Conservation (phyloP, 2,113 vertebrate genomes). For the Chroicocephalus ridibundus region DNA sequence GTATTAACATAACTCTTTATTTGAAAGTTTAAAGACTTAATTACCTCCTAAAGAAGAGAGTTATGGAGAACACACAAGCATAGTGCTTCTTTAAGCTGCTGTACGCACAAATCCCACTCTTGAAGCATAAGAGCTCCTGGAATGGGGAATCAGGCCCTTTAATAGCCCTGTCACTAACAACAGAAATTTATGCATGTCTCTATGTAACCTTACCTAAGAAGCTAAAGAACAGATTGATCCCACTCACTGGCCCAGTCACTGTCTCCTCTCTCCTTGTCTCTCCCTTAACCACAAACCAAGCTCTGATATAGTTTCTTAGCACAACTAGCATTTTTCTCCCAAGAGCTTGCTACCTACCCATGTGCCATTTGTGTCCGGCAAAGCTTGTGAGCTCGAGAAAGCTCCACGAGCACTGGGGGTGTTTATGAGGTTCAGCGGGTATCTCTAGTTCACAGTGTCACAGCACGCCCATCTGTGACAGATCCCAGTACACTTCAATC, state of each 20-base stretch:
- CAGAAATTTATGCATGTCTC: background rate
- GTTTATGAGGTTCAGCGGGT: background rate
- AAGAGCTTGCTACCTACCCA: background rate
- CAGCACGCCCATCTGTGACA: background rate
- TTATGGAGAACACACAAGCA: background rate
- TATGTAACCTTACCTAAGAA: background rate
- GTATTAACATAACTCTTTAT: background rate
- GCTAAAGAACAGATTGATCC: background rate
- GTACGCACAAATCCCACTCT: background rate
- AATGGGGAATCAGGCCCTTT: background rate
- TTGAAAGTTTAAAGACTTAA: background rate
- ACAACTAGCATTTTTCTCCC: background rate
- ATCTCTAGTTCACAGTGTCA: background rate
- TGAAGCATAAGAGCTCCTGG: background rate
- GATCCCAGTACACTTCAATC: background rate
- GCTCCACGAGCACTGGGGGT: background rate
- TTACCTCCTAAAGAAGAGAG: background rate
- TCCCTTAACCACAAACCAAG: background rate
- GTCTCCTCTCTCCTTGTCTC: background rate
- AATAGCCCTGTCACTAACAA: background rate
- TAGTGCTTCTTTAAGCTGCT: background rate
- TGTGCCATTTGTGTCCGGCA: background rate
- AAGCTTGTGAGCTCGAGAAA: background rate
- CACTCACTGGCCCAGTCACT: background rate
- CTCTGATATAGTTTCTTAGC: background rate